A percentile compares a stretch with the other conserved stretches of the same genome.
phyloP scores from a whole-genome alignment of 2,888 invertebrate genomes.

The Heliconius cydno region DNA sequence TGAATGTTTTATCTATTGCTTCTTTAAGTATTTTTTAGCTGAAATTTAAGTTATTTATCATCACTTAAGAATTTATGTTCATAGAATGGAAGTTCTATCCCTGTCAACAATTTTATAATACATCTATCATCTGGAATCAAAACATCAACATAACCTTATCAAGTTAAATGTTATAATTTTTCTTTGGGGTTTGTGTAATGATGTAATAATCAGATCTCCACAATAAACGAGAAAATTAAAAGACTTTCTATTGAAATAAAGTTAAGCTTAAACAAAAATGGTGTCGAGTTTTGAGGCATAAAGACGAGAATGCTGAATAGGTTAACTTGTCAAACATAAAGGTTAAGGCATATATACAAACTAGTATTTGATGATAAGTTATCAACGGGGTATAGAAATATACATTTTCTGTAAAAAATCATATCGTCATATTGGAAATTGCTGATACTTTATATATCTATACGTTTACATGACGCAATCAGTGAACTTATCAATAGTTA shows the following conservation, averaged over 20 bases:
- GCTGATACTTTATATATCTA: slow-evolving; percentile 61
- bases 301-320: slow-evolving; percentile 57
- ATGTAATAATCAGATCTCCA: not conserved
- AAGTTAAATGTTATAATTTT: slow-evolving; percentile 42
- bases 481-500: slow-evolving; percentile 70
- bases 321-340: slow-evolving; percentile 77
- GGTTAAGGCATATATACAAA: slow-evolving; percentile 64
- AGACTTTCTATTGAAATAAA: slow-evolving; percentile 50
- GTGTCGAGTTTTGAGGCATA: slow-evolving; percentile 65
- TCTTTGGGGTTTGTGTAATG: not conserved
- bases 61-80: not conserved
- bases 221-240: not conserved
- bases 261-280: slow-evolving; percentile 75
- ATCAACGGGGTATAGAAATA: slow-evolving; percentile 21
- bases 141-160: slow-evolving; percentile 83
- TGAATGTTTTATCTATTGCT: not conserved
- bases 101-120: slow-evolving; percentile 44
- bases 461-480: slow-evolving; percentile 82
- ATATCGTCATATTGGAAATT: slow-evolving; percentile 52
- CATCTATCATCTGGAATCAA: slow-evolving; percentile 65
- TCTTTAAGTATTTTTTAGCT: not conserved
- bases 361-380: slow-evolving; percentile 29
- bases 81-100: slow-evolving; percentile 22
- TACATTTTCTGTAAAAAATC: slow-evolving; percentile 43
- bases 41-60: not conserved